phyloP scores from a whole-genome alignment of 2,113 vertebrate species.

The Glaucidium brasilianum region DNA sequence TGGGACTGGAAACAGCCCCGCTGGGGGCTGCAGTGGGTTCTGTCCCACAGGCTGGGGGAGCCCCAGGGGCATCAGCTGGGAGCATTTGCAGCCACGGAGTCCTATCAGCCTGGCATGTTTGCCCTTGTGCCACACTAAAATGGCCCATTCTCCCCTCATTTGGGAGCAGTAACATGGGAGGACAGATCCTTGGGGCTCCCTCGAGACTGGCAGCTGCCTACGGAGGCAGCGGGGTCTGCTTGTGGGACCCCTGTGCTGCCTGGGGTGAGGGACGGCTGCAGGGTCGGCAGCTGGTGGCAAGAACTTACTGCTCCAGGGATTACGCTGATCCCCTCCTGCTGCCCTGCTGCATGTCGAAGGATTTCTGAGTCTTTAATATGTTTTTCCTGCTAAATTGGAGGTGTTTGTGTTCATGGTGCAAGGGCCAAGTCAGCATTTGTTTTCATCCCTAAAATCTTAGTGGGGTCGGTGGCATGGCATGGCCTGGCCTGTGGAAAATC shows the following conservation, averaged over 20 bases:
- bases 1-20: background rate
- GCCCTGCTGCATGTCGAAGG: background rate
- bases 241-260: rapidly evolving
- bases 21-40: background rate
- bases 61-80: rapidly evolving
- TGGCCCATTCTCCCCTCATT: rapidly evolving
- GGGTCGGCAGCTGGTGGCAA: background rate
- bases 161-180: background rate
- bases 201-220: background rate
- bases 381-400: slow-evolving; percentile 6
- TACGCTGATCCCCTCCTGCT: background rate
- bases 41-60: background rate
- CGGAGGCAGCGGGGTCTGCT: background rate
- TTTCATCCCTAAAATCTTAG: background rate
- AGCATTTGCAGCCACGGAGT: rapidly evolving
- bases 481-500: background rate
- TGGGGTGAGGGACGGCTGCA: rapidly evolving
- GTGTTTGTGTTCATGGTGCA: background rate
- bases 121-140: background rate
- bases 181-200: background rate
- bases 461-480: background rate
- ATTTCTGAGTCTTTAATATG: background rate
- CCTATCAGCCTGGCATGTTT: background rate
- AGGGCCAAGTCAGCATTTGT: background rate
- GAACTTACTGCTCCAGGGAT: background rate